Conservation (phyloP, 2,797 vertebrate genomes). For the Sebastes itinus region DNA sequence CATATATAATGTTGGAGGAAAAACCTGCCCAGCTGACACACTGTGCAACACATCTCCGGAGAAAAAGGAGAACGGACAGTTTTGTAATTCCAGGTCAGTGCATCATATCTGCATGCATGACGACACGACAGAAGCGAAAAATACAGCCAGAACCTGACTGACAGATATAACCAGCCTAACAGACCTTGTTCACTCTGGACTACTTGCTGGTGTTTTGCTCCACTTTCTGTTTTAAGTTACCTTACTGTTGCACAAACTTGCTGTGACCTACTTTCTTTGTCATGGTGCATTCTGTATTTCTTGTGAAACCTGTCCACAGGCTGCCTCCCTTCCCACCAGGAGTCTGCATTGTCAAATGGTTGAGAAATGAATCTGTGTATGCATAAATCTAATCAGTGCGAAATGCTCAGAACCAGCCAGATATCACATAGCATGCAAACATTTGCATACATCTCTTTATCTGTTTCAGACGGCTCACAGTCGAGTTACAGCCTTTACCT, state of each 20-base stretch:
- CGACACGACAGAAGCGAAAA: background rate
- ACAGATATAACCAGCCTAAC: background rate
- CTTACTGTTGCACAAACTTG: background rate
- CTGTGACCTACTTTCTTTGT: background rate
- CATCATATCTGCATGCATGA: background rate
- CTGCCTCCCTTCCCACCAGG: background rate
- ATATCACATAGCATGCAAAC: background rate
- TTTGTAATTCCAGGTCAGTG: background rate
- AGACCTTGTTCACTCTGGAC: background rate
- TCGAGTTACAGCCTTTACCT: constrained; percentile 68
- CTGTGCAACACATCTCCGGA: background rate
- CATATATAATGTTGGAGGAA: background rate
- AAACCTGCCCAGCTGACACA: background rate
- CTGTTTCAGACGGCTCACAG: background rate
- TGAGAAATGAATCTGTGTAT: background rate
- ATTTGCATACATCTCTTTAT: background rate
- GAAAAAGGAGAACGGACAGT: background rate
- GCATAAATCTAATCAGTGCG: background rate
- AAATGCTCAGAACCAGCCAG: background rate
- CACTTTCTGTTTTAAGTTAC: background rate
- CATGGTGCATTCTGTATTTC: background rate
- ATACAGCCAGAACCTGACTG: background rate
- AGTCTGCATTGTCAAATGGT: background rate
- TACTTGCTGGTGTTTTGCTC: background rate
- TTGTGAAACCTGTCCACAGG: background rate